Evolutionary conservation across 2,797 vertebrate genomes (phyloP), one percentile per base, ranked within the genome.

Genomic region (Acestrorhynchus altus): DNA sequence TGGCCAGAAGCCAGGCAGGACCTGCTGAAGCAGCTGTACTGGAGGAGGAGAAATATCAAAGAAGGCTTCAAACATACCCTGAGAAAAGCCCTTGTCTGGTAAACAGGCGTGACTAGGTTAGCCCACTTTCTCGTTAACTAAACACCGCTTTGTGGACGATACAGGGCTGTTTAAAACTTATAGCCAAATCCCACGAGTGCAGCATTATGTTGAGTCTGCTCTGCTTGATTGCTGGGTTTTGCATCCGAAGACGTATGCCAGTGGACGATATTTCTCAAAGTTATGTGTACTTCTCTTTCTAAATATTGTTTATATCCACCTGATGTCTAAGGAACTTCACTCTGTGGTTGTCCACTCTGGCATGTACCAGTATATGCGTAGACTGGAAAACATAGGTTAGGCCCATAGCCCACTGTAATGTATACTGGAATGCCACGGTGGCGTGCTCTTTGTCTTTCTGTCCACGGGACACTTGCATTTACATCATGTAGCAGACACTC

Each of bases 131-230:
- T 69, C 56, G 20, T 28, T 74, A 42, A 64, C 44, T 13, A 64
- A 74, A 74, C 72, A 64, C 40, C 47, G 44, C 52, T 35, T 40
- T 22, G 40, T 46, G 39, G 28, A 73, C 40, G 67, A 42, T 35
- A 28, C 13, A 9, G 56, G 24, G 67, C 18, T 74, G 54, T 69
- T 64, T 85, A 82, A 88, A 85, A 79, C 11, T 2, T 74, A 28
- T 24, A 83, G 78, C 85, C 71, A n/a, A 66, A 68, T 74, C 74
- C 54, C 24, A 12, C 81, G 85, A 87, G 72, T 85, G 73, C 39
- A 81, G 40, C 51, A 81, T 85, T 80, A 26, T 88, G 82, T 73
- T 24, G 49, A 61, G 54, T 74, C n/a, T 74, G 2, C 44, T 39
- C 6, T 24, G 49, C 40, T 47, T 31, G 56, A 76, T 44, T 74